A percentile compares a stretch with the other conserved stretches of the same genome.
Conservation (phyloP, 1,140 invertebrate species). For the Drosophila suzukii region DNA sequence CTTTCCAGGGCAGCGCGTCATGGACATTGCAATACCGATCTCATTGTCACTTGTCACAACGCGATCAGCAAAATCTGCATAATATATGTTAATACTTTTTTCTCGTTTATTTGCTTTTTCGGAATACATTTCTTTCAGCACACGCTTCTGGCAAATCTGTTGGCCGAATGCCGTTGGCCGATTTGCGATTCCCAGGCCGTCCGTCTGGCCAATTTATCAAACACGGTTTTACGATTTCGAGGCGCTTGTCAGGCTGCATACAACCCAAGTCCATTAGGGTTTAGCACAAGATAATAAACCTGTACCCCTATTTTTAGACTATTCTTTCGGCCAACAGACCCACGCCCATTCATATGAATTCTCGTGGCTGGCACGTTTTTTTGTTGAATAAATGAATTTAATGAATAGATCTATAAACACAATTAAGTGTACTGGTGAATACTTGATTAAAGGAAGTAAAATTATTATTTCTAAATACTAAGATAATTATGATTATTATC, state of each 20-base stretch:
- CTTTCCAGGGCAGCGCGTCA: constrained; percentile 25
- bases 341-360: constrained; percentile 28
- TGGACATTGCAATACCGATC: constrained; percentile 33
- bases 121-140: constrained; percentile 36
- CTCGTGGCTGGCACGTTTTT: constrained; percentile 33
- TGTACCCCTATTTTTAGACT: constrained; percentile 35
- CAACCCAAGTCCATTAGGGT: constrained; percentile 67
- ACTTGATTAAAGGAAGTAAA: not conserved
- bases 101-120: constrained; percentile 12
- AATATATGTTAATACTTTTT: constrained; percentile 44
- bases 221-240: constrained; percentile 57
- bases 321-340: constrained; percentile 24
- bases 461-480: not conserved
- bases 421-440: too few relatives aligned
- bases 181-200: constrained; percentile 42
- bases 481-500: too few relatives aligned
- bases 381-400: constrained; percentile 1
- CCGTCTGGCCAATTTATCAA: constrained; percentile 47
- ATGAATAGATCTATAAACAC: not conserved
- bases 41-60: constrained; percentile 34
- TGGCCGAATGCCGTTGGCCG: constrained; percentile 20
- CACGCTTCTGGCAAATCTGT: constrained; percentile 25
- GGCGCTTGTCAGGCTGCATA: constrained; percentile 40
- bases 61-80: constrained; percentile 32
- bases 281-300: constrained; percentile 46